Percentiles rank a stretch among this genome's conserved stretches.
Conservation (phyloP, 2,797 vertebrate genomes). For the Micropoecilia bifurca region DNA sequence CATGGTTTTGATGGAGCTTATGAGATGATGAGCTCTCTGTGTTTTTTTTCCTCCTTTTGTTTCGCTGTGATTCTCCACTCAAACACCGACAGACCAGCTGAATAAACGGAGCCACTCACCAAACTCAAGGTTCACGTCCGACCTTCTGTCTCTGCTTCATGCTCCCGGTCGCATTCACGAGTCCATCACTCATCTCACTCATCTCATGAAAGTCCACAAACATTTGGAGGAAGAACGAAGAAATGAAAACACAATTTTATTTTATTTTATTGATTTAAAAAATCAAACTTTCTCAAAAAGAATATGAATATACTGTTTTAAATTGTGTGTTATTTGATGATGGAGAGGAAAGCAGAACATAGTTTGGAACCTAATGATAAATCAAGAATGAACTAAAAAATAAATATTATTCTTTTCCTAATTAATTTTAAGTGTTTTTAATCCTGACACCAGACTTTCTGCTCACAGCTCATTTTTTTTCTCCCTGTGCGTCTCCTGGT, state of each 20-base stretch:
- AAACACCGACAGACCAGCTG: constrained; percentile 53
- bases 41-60: constrained; percentile 33
- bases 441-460: neutral
- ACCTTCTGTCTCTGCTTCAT: constrained; percentile 19
- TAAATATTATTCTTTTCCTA: neutral
- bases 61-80: constrained; percentile 34
- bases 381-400: neutral
- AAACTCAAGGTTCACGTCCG: constrained; percentile 9
- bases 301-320: too few relatives aligned
- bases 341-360: neutral
- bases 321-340: neutral
- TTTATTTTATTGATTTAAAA: neutral
- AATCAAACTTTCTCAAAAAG: too few relatives aligned
- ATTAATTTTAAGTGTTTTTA: neutral
- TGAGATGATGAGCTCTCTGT: neutral
- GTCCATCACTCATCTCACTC: constrained; percentile 45
- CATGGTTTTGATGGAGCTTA: neutral
- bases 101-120: constrained; percentile 43
- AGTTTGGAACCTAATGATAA: neutral
- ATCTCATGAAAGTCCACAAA: constrained; percentile 16
- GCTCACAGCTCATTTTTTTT: neutral
- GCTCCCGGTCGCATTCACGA: constrained; percentile 9
- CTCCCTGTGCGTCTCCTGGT: neutral
- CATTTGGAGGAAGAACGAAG: neutral
- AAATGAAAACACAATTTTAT: neutral